Conservation (phyloP, 2,888 invertebrate species). For the Drosophila neoperkinsi region DNA sequence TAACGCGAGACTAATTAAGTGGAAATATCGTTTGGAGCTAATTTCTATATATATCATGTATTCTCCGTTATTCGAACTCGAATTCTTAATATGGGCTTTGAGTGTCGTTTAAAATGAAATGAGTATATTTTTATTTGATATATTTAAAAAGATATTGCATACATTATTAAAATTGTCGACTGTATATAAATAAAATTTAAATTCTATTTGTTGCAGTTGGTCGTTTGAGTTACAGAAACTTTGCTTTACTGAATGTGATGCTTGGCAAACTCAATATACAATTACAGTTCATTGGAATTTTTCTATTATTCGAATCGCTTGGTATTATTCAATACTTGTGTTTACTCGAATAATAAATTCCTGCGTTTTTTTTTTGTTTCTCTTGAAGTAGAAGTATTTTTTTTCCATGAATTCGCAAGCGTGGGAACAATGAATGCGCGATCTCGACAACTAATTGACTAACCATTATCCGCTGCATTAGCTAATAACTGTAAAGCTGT, state of each 20-base stretch:
- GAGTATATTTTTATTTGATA: not conserved
- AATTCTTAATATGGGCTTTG: not conserved
- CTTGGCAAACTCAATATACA: not conserved
- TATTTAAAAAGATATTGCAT: not conserved
- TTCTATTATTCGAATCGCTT: not conserved
- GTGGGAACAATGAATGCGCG: slow-evolving; percentile 26
- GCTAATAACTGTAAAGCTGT: slow-evolving; percentile 10
- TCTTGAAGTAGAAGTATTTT: not conserved
- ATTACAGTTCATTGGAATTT: not conserved
- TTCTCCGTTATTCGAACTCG: not conserved
- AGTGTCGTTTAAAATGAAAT: not conserved
- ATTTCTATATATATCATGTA: not conserved
- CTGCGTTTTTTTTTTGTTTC: not conserved
- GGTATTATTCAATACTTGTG: slow-evolving; percentile 8
- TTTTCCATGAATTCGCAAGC: slow-evolving; percentile 6
- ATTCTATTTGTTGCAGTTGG: not conserved
- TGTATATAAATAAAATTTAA: not conserved
- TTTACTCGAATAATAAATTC: slow-evolving; percentile 1
- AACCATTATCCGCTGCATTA: not conserved
- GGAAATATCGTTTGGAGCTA: not conserved
- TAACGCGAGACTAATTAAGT: not conserved
- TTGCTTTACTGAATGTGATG: not conserved
- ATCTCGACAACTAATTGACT: slow-evolving; percentile 1
- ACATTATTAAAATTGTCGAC: not conserved
- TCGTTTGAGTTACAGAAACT: not conserved